phyloP scores from a whole-genome alignment of 2,888 invertebrate genomes.

The Bombyx huttoni region DNA sequence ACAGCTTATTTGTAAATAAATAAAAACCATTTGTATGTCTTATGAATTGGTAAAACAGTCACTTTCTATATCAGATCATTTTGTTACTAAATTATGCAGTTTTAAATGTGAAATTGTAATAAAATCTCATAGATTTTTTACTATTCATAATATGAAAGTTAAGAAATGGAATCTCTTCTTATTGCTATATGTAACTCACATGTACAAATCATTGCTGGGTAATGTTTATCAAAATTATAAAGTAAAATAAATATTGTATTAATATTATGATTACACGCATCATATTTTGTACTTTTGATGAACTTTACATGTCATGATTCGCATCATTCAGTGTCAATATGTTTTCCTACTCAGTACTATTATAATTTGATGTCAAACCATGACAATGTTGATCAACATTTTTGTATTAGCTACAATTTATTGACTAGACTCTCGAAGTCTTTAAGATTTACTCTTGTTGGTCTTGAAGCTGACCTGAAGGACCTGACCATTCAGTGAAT shows the following conservation, averaged over 20 bases:
- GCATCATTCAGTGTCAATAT: constrained; percentile 31
- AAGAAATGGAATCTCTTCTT: not conserved
- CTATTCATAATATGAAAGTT: not conserved
- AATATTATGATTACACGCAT: not conserved
- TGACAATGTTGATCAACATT: constrained; percentile 69
- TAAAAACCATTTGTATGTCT: not conserved
- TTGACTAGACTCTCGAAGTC: constrained; percentile 61
- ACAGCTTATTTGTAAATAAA: not conserved
- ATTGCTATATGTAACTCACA: not conserved
- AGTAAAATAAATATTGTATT: not conserved
- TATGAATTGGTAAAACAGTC: not conserved
- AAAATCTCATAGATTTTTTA: not conserved
- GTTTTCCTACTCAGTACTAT: constrained; percentile 38
- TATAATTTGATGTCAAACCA: constrained; percentile 53
- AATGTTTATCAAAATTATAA: not conserved
- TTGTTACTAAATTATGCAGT: not conserved
- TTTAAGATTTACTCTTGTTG: constrained; percentile 84
- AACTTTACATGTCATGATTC: constrained; percentile 47
- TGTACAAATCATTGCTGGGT: not conserved
- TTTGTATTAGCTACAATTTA: constrained; percentile 70
- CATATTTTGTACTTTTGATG: constrained; percentile 41
- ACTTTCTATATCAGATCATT: not conserved
- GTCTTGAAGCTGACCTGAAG: constrained; percentile 98
- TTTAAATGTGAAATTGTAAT: not conserved
- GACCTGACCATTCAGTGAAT: constrained; percentile 94